Percentiles rank a stretch among this genome's conserved stretches.
phyloP scores from a whole-genome alignment of 2,888 invertebrate species.

The Chydorus sphaericus region DNA sequence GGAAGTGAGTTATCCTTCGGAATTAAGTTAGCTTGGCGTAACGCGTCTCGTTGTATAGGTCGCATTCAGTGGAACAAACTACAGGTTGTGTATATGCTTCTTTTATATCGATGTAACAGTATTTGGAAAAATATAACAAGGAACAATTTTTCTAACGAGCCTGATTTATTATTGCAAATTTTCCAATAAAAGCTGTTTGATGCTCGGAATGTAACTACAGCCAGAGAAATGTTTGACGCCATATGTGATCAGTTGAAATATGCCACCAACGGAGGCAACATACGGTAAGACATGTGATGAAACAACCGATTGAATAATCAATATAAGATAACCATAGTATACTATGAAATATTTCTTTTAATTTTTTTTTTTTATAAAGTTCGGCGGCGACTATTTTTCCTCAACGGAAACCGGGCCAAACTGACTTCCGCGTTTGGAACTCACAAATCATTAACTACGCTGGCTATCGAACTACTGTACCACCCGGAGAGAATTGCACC shows the following conservation, averaged over 20 bases:
- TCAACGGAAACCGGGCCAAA: constrained; percentile 71
- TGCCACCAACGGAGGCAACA: constrained; percentile 91
- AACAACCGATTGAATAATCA: no score
- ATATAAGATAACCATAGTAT: no score
- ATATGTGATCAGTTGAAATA: constrained; percentile 94
- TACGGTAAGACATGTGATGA: constrained; percentile 57
- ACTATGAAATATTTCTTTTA: not conserved
- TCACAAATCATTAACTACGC: constrained; percentile 79
- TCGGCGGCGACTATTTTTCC: constrained; percentile 95
- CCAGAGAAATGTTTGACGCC: constrained; percentile 92
- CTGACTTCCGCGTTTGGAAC: constrained; percentile 91
- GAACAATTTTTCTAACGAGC: not conserved
- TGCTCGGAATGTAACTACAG: constrained; percentile 84
- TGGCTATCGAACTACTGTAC: constrained; percentile 69
- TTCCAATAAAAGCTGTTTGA: constrained; percentile 63
- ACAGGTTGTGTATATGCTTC: no score
- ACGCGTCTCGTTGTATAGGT: constrained; percentile 84
- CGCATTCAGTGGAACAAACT: constrained; percentile 93
- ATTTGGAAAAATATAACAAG: no score
- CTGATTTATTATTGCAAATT: not conserved
- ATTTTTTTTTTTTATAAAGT: constrained; percentile 35
- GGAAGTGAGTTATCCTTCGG: constrained; percentile 89
- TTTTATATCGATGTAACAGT: no score
- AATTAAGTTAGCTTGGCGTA: constrained; percentile 89
- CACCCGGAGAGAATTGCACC: no score